Percentiles rank a stretch among this genome's conserved stretches.
Conservation (phyloP, 1,140 invertebrate genomes). For the Cotesia chilonis region DNA sequence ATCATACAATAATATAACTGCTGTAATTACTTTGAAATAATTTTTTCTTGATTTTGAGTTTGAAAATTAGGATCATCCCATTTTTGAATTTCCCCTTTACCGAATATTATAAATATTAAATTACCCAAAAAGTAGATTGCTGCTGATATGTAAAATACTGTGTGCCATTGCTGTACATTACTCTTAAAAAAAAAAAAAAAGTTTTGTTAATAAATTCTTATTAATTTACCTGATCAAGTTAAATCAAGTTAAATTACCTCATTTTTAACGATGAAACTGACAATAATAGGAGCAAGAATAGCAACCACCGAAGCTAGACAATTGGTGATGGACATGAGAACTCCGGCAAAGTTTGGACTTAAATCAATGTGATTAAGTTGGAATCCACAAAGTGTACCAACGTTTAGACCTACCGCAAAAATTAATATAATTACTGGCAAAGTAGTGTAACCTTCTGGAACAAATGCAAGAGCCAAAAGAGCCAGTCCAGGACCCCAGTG, state of each 20-base stretch:
- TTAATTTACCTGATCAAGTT: too few relatives aligned
- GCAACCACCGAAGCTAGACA: constrained; percentile 69
- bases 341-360: constrained; percentile 72
- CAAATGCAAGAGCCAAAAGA: constrained; percentile 54
- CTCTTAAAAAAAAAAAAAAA: constrained; percentile 10
- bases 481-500: constrained; percentile 62
- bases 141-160: constrained; percentile 24
- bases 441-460: constrained; percentile 39
- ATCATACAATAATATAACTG: too few relatives aligned
- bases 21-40: neutral
- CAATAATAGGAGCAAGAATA: constrained; percentile 60
- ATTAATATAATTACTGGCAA: constrained; percentile 64
- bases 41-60: neutral
- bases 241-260: constrained; percentile 27
- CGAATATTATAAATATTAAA: constrained; percentile 32
- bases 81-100: constrained; percentile 19
- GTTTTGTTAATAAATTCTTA: too few relatives aligned
- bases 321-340: constrained; percentile 74
- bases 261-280: constrained; percentile 58
- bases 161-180: constrained; percentile 19
- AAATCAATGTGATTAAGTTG: constrained; percentile 75
- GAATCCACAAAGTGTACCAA: constrained; percentile 66
- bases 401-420: constrained; percentile 69
- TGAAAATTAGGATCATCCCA: constrained; percentile 20
- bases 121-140: constrained; percentile 34